Base-by-base conservation (phyloP, 23 tunicate genomes). In the Clavelina lepadiformis region DNA sequence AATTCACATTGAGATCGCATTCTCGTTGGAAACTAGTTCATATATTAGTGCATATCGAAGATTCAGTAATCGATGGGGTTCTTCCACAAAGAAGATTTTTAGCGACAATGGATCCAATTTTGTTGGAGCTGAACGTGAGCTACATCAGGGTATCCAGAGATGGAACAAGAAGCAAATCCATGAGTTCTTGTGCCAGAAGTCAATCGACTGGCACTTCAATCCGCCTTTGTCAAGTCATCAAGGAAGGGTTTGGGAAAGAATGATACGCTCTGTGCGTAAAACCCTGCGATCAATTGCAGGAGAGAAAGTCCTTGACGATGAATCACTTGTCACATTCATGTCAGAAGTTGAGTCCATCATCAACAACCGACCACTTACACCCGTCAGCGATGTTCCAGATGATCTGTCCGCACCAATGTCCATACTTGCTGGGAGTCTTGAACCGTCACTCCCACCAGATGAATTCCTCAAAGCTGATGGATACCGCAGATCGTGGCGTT, bases 71-170 rank as follows among this genome's bases (percentile, higher is more conserved):
- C 73, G 81, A 3, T 23, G 81, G 47, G 46, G 46, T 27, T 46
- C 61, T 21, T 61, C 75, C 33, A n/a, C n/a, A n/a, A 31, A 46
- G 20, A 5, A 26, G 18, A 0, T 75, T 7, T 23, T 31, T 33
- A 64, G 62, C 29, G 81, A 64, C 20, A 75, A 51, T 2, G 63
- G 64, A 3, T 32, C 19, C 65, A 70, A 70, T 34, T 53, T 70
- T 33, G 28, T 33, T 55, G 68, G 69, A 6, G 76, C 76, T 0
- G 68, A 78, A 13, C n/a, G 57, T 13, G 75, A 78, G 74, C 56
- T 78, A 5, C 31, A 32, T 0, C 60, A 69, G 26, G 36, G 57
- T 4, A 25, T 78, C 13, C 24, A 15, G 6, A 60, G 22, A 57
- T 69, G 67, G 69, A 50, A 78, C 21, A 60, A 58, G 3, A 30